Evolutionary conservation across 2,888 invertebrate species (phyloP), one percentile per base, ranked within the genome.

Genomic region (Drosophila birchii): DNA sequence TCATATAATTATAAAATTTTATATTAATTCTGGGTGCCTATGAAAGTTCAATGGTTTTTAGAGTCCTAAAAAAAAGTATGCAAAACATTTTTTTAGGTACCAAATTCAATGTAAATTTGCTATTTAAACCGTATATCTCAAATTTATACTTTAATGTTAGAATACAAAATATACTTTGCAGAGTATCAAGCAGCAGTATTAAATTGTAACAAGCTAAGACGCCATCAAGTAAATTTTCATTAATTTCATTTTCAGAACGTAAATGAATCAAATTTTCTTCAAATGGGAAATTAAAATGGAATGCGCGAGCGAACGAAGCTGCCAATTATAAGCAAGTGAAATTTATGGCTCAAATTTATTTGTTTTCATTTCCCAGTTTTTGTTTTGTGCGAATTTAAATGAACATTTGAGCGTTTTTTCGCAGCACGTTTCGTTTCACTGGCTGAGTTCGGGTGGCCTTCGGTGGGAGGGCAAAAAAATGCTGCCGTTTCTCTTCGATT

Each of bases 321-420:
- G 62, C 62, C 76, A 68, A 63, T 75, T 75, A 74, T 74, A 71
- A 56, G 57, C 41, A 64, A 49, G 55, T 51, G 41, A 53, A 75
- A 75, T 75, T 68, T 75, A 75, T 69, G 45, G 60, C 45, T 23
- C 41, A 53, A 41, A 74, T 61, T 63, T 68, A 62, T 75, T 75
- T 69, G 39, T 54, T 39, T 53, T 39, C 23, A 14, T 29, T 32
- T 45, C 43, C n/a, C 12, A 26, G 29, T 51, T 70, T n/a, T 47
- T 57, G 41, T 56, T 29, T 60, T 74, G 51, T 36, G 55, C 26
- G 29, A 44, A 45, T 54, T 67, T 55, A 67, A 75, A 62, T 63
- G 56, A 69, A 59, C 44, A 51, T 51, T 51, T 51, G 51, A 41
- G 29, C 44, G 18, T 38, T 68, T 59, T 51, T 36, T 34, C 38